phyloP scores from a whole-genome alignment of 2,888 invertebrate genomes.

The Frankliniella fusca region DNA sequence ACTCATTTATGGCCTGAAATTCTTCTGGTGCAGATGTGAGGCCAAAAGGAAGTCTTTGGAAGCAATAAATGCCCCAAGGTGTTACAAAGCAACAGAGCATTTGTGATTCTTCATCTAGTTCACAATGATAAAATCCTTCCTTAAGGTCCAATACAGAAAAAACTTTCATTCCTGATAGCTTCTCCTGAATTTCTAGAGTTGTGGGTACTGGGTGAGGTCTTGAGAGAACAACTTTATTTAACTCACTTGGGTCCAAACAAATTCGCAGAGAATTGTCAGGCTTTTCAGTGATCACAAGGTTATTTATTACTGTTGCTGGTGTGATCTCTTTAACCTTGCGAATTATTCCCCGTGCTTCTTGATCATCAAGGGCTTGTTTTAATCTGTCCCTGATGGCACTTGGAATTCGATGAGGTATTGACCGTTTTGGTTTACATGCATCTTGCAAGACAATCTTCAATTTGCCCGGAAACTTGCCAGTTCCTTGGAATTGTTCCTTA shows the following conservation, averaged over 20 bases:
- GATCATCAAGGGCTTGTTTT: too few species aligned
- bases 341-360: too few species aligned
- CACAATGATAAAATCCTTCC: too few species aligned
- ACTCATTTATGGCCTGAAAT: constrained; percentile 33
- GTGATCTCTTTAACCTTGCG: too few species aligned
- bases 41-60: constrained; percentile 34
- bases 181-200: not conserved
- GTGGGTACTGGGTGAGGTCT: not conserved
- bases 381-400: too few species aligned
- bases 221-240: constrained; percentile 28
- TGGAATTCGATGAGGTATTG: too few species aligned
- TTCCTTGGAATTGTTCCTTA: too few species aligned
- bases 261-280: constrained; percentile 28
- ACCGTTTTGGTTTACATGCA: too few species aligned
- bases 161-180: not conserved
- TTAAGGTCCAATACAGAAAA: constrained; percentile 34
- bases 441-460: too few species aligned
- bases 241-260: constrained; percentile 29
- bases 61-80: constrained; percentile 34
- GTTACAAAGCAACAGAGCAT: constrained; percentile 34
- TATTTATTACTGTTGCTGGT: not conserved
- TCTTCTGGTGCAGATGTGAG: constrained; percentile 29
- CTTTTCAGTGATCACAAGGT: constrained; percentile 31
- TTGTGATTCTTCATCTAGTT: constrained; percentile 31
- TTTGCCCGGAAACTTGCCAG: too few species aligned